Conservation (phyloP, 2,797 vertebrate species). For the Bovichtus variegatus region DNA sequence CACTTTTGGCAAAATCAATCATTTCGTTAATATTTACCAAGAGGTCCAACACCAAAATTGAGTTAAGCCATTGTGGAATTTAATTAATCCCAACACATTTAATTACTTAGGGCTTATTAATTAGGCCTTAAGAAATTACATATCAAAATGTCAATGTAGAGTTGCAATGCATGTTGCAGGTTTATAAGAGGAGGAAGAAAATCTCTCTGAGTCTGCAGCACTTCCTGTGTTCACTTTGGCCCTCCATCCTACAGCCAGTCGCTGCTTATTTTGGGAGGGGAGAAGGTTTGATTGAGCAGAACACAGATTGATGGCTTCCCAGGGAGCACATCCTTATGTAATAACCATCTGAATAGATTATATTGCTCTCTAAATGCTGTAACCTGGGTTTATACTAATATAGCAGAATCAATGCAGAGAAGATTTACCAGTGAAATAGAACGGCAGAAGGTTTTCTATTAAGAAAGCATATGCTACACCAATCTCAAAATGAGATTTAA, state of each 20-base stretch:
- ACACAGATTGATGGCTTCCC: not conserved
- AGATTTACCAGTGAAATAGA: conserved; percentile 2
- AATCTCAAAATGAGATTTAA: conserved; percentile 7
- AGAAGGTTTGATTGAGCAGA: not conserved
- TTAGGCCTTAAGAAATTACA: not conserved
- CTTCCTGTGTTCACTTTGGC: not conserved
- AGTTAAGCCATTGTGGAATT: conserved; percentile 1
- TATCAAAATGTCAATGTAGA: not conserved
- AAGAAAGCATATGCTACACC: not conserved
- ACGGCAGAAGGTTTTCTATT: not conserved
- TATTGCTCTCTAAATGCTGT: not conserved
- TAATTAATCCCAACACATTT: not conserved
- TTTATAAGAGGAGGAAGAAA: not conserved
- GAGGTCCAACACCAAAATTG: not conserved
- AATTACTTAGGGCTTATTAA: conserved; percentile 2
- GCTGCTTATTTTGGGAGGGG: not conserved
- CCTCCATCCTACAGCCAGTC: not conserved
- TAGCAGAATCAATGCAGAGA: not conserved
- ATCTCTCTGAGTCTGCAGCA: not conserved
- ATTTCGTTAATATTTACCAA: not conserved
- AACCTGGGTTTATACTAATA: not conserved
- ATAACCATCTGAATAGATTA: conserved; percentile 15
- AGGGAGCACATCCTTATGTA: not conserved
- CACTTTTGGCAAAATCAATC: not conserved
- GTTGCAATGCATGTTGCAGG: not conserved